These are phyloP conservation scores for Lasioglossum lativentre DNA, from an alignment of 2,888 invertebrate species.

Conservation along the genomic window DNA sequence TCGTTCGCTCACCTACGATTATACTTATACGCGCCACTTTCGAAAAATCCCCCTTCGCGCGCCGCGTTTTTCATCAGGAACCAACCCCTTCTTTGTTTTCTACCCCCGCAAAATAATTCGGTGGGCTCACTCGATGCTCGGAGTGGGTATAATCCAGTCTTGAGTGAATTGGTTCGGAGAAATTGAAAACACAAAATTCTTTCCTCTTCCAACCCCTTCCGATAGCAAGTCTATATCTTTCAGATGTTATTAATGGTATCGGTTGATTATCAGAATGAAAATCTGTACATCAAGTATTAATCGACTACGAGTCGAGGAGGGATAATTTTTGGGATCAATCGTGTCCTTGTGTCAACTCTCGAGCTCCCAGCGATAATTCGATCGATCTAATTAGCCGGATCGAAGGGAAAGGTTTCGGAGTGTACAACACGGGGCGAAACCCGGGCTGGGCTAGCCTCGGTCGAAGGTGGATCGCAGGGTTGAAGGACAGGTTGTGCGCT, in stretches of 20 bases:
- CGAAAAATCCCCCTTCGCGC: background rate
- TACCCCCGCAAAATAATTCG: background rate
- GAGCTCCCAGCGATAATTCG: conserved; percentile 30
- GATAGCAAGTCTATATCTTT: too few species aligned
- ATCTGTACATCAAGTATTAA: background rate
- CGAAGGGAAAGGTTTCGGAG: background rate
- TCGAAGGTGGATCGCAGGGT: conserved; percentile 57
- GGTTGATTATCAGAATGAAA: background rate
- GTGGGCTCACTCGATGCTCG: background rate
- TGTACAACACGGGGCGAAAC: conserved; percentile 23
- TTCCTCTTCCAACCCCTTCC: too few species aligned
- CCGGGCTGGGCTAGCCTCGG: conserved; percentile 24
- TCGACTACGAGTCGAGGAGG: background rate
- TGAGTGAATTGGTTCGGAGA: background rate
- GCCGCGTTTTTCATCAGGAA: background rate
- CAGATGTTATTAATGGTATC: too few species aligned
- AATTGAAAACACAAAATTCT: background rate
- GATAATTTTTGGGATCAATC: background rate
- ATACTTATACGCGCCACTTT: background rate
- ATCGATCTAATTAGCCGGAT: conserved; percentile 47
- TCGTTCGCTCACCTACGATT: conserved; percentile 15
- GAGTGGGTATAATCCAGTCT: background rate
- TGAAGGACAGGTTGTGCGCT: conserved; percentile 65
- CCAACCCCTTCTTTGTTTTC: background rate
- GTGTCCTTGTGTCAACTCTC: background rate